These are phyloP conservation scores for Psilopsiagon aymara DNA, from an alignment of 2,113 vertebrate species.

Conservation along the genomic window DNA sequence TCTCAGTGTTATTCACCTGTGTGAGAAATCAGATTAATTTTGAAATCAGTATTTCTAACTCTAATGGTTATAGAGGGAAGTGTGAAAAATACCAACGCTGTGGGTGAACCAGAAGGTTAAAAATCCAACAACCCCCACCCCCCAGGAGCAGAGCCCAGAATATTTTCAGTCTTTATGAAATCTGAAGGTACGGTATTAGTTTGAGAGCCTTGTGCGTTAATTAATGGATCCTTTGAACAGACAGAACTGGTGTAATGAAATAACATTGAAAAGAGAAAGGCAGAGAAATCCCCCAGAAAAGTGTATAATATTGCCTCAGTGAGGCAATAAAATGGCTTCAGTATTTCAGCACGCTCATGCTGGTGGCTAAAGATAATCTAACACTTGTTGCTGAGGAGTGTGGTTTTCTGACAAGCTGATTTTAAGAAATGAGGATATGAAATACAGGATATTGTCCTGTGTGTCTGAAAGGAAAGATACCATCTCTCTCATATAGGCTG, in stretches of 20 bases:
- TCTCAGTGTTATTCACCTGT: neutral
- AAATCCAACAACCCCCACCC: neutral
- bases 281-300: neutral
- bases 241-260: neutral
- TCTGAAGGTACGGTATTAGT: neutral
- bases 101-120: neutral
- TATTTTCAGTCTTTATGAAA: neutral
- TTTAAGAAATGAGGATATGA: constrained; percentile 65
- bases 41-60: neutral
- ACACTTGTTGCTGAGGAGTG: constrained; percentile 64
- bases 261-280: neutral
- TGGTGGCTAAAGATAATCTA: constrained; percentile 60
- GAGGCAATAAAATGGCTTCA: constrained; percentile 22
- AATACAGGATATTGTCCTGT: constrained; percentile 69
- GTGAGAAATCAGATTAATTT: neutral
- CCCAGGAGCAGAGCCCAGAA: neutral
- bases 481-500: constrained; percentile 42
- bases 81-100: neutral
- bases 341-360: neutral
- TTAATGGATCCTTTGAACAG: neutral
- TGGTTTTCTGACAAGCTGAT: constrained; percentile 67
- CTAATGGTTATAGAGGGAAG: neutral
- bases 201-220: neutral
- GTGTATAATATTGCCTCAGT: neutral
- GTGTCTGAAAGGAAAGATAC: constrained; percentile 58